Base-by-base conservation (phyloP, 2,888 invertebrate species). In the Adelognathus sp. region DNA sequence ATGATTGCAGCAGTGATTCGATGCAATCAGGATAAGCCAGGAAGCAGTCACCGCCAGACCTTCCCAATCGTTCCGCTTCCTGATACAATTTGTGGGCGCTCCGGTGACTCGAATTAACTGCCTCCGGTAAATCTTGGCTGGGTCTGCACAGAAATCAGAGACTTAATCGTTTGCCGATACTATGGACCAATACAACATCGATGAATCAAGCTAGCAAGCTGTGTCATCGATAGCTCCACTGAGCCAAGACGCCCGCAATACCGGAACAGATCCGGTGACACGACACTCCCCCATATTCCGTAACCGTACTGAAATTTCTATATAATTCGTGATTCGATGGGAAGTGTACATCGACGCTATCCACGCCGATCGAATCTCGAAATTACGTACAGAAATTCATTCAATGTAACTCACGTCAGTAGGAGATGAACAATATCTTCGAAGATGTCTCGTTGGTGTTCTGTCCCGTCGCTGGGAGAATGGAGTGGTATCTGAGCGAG, bases 381-480 rank as follows among this genome's bases (percentile, higher is more conserved):
- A n/a, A n/a, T n/a, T n/a, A n/a, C n/a, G n/a, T n/a, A n/a, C n/a
- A n/a, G n/a, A 31, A 9, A 16, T 44, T 18, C 16, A 71, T 50
- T 80, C 16, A 73, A 70, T 72, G 76, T 75, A 63, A 92, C 94
- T 93, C 91, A 96, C 96, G 95, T 95, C 56, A 96, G 92, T 24
- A 95, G 91, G 84, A 94, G 94, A 77, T 93, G 94, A 41, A 95
- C 91, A 44, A 96, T 91, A 89, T 96, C 96, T 74, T 94, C 94
- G 27, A 96, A 94, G 69, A 95, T 86, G 44, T 96, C 91, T 64
- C 93, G 93, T 18, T 95, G 95, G 86, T 94, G 27, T 41, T 36
- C 61, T 3, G 41, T 9, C n/a, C 54, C 56, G 29, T 85, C 93
- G 93, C 76, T 92, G 69, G 93, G 31, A 7, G 54, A 44, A 71